Base-by-base conservation (phyloP, 2,797 vertebrate species). In the Bovichtus diacanthus region DNA sequence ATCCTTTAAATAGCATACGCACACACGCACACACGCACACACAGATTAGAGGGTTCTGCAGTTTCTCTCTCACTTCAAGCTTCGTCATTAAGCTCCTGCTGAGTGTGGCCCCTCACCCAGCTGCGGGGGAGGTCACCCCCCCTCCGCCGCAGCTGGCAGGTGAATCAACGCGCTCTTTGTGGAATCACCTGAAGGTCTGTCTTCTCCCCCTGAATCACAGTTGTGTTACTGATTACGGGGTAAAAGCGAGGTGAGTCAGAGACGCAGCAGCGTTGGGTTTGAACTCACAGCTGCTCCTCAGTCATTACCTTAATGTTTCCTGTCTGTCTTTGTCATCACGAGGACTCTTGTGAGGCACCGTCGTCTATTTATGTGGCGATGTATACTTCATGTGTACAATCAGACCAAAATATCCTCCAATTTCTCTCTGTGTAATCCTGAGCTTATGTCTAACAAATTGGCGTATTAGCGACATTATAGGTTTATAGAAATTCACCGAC, bases 151-250 rank as follows among this genome's bases (percentile, higher is more conserved):
- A 82, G 85, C 86, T 80, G 88, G 85, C 93, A 94, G 92, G 90
- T 92, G 90, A 91, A 88, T 91, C 89, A 93, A 91, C 87, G 80
- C 51, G 1, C 46, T 68, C 89, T 91, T 94, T 94, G 90, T 92
- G 69, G 51, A 80, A 72, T 84, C 87, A 91, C 90, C 89, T 92
- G 85, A 83, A 85, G 39, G 38, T 53, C 74, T 71, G 44, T 53
- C 73, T 71, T 70, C 25, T 21, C 50, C 65, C 21, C 27, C 31
- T 12, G 21, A 21, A 39, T 51, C 46, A n/a, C n/a, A n/a, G n/a
- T 46, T 55, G 46, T 43, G 18, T 80, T 49, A 55, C 74, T 88
- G 83, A 88, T 92, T 85, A 87, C 2, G 54, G 80, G 74, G 56
- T 76, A 65, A 75, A 64, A 63, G 65, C 25, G 51, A n/a, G n/a